Conservation (phyloP, 2,113 vertebrate species). For the Dermatemys mawii region DNA sequence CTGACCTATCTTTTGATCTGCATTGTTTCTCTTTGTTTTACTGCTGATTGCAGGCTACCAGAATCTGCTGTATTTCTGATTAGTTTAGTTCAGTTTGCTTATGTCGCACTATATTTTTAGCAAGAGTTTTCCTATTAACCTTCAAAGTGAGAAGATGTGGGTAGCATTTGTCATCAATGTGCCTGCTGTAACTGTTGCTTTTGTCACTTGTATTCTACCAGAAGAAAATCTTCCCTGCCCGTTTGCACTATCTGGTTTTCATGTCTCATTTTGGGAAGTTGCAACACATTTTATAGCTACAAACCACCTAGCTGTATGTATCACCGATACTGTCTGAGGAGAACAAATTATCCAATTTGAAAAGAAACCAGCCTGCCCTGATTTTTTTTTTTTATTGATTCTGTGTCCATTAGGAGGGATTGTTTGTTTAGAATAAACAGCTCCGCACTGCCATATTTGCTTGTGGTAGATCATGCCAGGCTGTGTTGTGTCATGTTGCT, state of each 20-base stretch:
- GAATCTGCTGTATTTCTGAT: accelerated
- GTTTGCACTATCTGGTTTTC: accelerated
- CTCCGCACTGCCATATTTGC: background rate
- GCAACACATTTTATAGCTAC: background rate
- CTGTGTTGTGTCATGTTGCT: background rate
- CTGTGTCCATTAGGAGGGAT: background rate
- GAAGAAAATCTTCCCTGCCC: background rate
- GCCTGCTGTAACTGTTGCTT: background rate
- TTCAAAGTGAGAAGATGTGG: background rate
- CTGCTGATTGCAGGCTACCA: background rate
- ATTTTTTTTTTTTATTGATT: background rate
- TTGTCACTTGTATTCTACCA: background rate
- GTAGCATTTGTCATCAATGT: background rate
- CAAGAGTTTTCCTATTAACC: background rate
- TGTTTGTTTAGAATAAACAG: background rate
- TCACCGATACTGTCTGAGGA: accelerated
- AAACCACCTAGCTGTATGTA: background rate
- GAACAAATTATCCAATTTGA: background rate
- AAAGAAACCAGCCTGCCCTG: background rate
- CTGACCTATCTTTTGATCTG: background rate
- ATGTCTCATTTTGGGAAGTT: accelerated
- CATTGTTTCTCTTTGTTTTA: background rate
- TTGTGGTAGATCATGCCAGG: background rate
- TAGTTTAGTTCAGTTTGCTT: background rate
- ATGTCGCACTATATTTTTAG: background rate